Evolutionary conservation across 2,113 vertebrate genomes (phyloP), one percentile per base, ranked within the genome.

Genomic region (Otus sunia): DNA sequence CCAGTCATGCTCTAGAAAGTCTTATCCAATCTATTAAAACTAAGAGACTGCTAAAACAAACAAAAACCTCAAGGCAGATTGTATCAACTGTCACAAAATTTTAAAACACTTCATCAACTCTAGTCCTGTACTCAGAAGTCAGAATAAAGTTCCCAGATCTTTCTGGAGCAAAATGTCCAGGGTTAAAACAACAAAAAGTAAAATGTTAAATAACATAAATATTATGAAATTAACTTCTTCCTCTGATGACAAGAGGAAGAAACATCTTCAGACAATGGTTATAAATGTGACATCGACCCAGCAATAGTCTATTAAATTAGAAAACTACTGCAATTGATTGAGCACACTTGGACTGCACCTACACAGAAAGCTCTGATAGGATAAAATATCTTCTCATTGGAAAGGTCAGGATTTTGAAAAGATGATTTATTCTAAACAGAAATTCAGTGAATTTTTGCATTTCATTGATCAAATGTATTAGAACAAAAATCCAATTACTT

Each of bases 211-310:
- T 66, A 34, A 18, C 39, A 41, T 53, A 91, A 96, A 92, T 84
- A 91, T 95, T 93, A 86, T 62, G 73, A 96, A 72, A 53, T 73
- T 83, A 79, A 88, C 8, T n/a, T 90, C 68, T 85, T 91, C 37
- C 88, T 92, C 75, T 73, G 22, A 52, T 92, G 86, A 94, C 60
- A 91, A 80, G 64, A 55, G 91, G 77, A 92, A 96, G 45, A 88
- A 95, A 84, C 47, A 58, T 86, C 71, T 82, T 94, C 91, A 96
- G 47, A 76, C 58, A 66, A 92, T 79, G 20, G 34, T 96, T 94
- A 88, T 52, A 95, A 96, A 92, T 93, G 66, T 60, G 45, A 73
- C 86, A 53, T 37, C 88, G 93, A 93, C 37, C 69, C 77, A 88
- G 74, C 0, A 2, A n/a, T 59, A 47, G 16, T 72, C 74, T 95